Base-by-base conservation (phyloP, 2,797 vertebrate genomes). In the Liparis tanakae region DNA sequence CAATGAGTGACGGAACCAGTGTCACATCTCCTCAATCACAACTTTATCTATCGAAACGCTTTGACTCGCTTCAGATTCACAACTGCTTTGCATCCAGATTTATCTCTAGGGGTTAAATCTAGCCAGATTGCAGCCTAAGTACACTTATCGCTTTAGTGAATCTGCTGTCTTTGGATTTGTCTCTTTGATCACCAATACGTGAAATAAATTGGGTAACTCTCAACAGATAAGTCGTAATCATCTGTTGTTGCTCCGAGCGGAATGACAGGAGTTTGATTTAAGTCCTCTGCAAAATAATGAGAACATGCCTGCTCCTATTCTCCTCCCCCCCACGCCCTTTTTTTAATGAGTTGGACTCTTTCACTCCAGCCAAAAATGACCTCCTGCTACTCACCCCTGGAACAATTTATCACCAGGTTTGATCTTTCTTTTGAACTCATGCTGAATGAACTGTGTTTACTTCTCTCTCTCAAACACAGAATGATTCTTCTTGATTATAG, bases 341-440 rank as follows among this genome's bases (percentile, higher is more conserved):
- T 80, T 51, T 72, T 74, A 81, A 84, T 81, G 80, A 81, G 62
- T 74, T 25, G 60, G 83, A 90, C 74, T 80, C 63, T 67, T 71
- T 81, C 63, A 61, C 75, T 85, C 80, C 63, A 76, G 80, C 76
- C 68, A 41, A 79, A 82, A 81, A 83, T 78, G 74, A 87, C 84
- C 83, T 84, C 84, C 84, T 79, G 78, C 83, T 78, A 70, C 79
- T 82, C 82, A 81, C 63, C 80, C 86, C 79, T 74, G 82, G 78
- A 85, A 90, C 84, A 80, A 83, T 88, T 82, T 70, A 86, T 86
- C 84, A 86, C 85, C 78, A 57, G 81, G 86, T 87, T 80, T 89
- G 80, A 87, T 84, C 87, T 87, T 85, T 89, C 82, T 84, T 91
- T 89, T 89, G 85, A 91, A 89, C 90, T 91, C 86, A 82, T 88